phyloP scores from a whole-genome alignment of 2,797 vertebrate genomes.

The Bothrops alternatus region DNA sequence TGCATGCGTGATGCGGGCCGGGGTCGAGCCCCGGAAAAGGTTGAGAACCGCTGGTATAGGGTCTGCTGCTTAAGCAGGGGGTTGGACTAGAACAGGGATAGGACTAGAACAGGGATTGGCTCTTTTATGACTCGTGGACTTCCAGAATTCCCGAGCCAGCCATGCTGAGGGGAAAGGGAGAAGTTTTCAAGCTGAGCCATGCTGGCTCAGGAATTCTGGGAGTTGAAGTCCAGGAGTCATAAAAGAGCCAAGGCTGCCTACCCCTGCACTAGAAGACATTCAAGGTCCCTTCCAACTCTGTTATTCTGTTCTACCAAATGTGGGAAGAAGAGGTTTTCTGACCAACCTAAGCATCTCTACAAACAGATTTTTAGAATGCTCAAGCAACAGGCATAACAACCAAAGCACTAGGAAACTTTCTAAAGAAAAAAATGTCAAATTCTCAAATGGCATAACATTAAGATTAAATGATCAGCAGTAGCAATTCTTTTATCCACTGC shows the following conservation, averaged over 20 bases:
- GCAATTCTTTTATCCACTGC: not conserved
- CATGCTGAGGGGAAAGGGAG: too few species aligned
- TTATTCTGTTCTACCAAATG: not conserved
- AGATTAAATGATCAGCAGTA: not conserved
- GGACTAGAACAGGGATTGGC: not conserved
- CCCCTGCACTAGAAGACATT: not conserved
- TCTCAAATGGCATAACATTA: not conserved
- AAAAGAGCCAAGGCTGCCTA: too few species aligned
- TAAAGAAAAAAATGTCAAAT: not conserved
- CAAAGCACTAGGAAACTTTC: not conserved
- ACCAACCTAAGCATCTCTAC: not conserved
- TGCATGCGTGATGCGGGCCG: too few species aligned
- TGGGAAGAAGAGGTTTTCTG: not conserved
- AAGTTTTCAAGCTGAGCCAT: too few species aligned
- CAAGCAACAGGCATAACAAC: not conserved
- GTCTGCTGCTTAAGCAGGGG: not conserved
- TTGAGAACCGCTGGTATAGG: too few species aligned
- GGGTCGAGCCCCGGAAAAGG: too few species aligned
- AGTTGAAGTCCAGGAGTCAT: too few species aligned
- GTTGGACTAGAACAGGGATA: not conserved
- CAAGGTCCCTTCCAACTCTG: not conserved
- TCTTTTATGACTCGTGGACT: too few species aligned
- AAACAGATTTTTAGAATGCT: not conserved
- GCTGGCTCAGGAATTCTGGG: too few species aligned
- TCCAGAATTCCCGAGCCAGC: too few species aligned